Evolutionary conservation across 2,797 vertebrate species (phyloP), one percentile per base, ranked within the genome.

Genomic region (Mormyrus proboscirostris): DNA sequence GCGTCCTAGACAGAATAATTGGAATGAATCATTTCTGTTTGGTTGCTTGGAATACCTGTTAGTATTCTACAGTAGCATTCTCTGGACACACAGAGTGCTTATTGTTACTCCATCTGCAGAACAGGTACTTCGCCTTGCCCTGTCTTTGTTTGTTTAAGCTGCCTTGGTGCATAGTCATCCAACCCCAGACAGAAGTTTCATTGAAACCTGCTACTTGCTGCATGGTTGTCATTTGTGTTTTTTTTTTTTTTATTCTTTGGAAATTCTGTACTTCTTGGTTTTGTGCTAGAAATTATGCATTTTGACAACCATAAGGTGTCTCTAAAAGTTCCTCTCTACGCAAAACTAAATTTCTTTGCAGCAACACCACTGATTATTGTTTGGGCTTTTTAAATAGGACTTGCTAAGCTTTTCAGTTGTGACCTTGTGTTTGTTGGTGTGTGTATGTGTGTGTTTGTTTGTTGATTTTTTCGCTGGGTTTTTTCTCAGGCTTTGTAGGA

Each of bases 341-440:
- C 19, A 25, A 47, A 65, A 47, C 10, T 25, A 38, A 4, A 33
- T 73, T 88, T 50, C 22, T 76, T 9, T 41, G 5, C 33, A 41
- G 29, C 29, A 55, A 76, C 59, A 25, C 29, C 29, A 29, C 14
- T 51, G 8, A 89, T 65, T 89, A 86, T 38, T 86, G 47, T 22
- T 9, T 73, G 59, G 29, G 62, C 62, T 22, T 25, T 73, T 62
- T 50, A 25, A 73, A 86, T 89, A 22, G 59, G 29, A 69, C 25
- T 10, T 85, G 79, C 79, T 59, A 57, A 89, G 57, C 69, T 12
- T 89, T 73, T n/a, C 86, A 16, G 83, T 86, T 89, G 33, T 89
- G 57, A 89, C 44, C 59, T 51, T 69, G 82, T 22, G 59, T 69
- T 9, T 65, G 22, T 62, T 22, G 6, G n/a, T 62, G n/a, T 62